These are phyloP conservation scores for Aurelia sp. DNA, from an alignment of 30 jellyfish, hydroid and myxozoan genomes.

Conservation along the genomic window DNA sequence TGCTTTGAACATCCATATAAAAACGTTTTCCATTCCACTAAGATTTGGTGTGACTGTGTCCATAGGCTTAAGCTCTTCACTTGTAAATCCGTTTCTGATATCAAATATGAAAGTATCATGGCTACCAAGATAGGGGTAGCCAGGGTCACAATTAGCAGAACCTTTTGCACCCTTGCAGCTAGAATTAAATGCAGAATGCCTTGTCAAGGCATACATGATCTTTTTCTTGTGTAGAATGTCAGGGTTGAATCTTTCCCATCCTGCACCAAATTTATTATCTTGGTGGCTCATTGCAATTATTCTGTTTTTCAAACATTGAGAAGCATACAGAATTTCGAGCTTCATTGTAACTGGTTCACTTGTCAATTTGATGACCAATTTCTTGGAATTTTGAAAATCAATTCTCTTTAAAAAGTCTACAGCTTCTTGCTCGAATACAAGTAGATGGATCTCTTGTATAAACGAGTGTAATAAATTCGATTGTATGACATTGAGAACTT, in stretches of 20 bases:
- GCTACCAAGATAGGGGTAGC: too few relatives aligned
- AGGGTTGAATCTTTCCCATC: slow-evolving; percentile 45
- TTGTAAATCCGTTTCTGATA: slow-evolving; percentile 2
- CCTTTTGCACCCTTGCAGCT: too few relatives aligned
- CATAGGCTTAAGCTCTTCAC: slow-evolving; percentile 5
- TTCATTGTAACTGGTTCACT: slow-evolving; percentile 3
- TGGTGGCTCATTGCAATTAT: slow-evolving; percentile 35
- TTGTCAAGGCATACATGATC: neutral
- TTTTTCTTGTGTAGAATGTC: neutral
- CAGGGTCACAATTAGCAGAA: too few relatives aligned
- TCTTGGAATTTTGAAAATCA: too few relatives aligned
- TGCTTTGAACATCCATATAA: slow-evolving; percentile 41
- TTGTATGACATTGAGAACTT: slow-evolving; percentile 24
- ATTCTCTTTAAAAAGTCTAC: too few relatives aligned
- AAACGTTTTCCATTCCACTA: slow-evolving; percentile 41
- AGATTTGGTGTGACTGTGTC: slow-evolving; percentile 34
- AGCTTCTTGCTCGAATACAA: too few relatives aligned
- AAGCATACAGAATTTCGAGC: slow-evolving; percentile 28
- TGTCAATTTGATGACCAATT: too few relatives aligned
- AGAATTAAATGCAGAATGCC: too few relatives aligned
- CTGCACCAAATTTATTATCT: slow-evolving; percentile 54
- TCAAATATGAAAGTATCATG: too few relatives aligned
- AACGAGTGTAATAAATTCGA: slow-evolving; percentile 6
- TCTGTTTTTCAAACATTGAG: slow-evolving; percentile 5
- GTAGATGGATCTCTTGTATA: slow-evolving; percentile 16